These are phyloP conservation scores for Leptothorax acervorum DNA, from an alignment of 2,888 invertebrate genomes.

Conservation along the genomic window DNA sequence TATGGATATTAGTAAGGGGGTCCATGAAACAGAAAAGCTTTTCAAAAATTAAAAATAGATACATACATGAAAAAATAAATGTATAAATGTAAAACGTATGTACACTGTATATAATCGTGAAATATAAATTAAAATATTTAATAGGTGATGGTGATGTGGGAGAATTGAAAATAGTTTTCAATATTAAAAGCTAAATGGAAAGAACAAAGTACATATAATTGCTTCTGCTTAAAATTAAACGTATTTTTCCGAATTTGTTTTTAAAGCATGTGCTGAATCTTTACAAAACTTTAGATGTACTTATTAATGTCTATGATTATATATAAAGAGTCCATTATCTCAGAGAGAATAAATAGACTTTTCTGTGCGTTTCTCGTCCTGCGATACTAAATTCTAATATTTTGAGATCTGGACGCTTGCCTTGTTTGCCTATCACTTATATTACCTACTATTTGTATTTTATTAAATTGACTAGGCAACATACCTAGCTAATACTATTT, in stretches of 20 bases:
- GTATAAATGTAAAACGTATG: not conserved
- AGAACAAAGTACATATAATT: not conserved
- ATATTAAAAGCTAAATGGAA: not conserved
- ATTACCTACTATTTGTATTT: no score
- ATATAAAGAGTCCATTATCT: no score
- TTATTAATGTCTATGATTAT: no score
- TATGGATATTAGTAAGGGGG: not conserved
- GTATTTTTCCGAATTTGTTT: not conserved
- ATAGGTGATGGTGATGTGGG: not conserved
- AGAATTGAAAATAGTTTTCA: not conserved
- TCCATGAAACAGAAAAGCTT: not conserved
- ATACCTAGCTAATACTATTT: no score
- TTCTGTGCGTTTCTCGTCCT: no score
- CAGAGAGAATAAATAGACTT: no score
- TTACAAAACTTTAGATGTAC: no score
- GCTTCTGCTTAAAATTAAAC: not conserved
- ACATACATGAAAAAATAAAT: not conserved
- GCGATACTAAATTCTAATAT: no score
- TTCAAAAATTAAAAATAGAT: slow-evolving; percentile 12
- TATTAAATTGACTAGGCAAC: no score
- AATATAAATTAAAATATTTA: slow-evolving; percentile 1
- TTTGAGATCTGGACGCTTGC: no score
- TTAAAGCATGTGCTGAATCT: no score
- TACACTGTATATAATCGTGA: not conserved
- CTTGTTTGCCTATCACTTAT: no score